Evolutionary conservation across 1,140 invertebrate genomes (phyloP).

Genomic region (Lordiphosa collinella): DNA sequence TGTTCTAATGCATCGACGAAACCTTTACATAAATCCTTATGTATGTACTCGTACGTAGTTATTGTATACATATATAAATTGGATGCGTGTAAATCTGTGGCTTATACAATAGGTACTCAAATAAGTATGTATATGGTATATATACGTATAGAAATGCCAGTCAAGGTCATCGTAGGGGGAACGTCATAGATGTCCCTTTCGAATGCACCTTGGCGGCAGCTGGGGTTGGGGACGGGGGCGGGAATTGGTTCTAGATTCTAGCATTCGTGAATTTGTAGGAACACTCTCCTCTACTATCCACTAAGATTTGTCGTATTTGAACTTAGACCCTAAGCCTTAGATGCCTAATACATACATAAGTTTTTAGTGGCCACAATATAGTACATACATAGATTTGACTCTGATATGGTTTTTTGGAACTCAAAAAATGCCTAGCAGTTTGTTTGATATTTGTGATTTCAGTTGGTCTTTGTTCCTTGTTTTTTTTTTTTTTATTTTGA

Average conservation of each 20-base stretch:
- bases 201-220: background rate
- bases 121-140: background rate
- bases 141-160: conserved; percentile 25
- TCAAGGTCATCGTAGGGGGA: background rate
- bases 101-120: conserved; percentile 7
- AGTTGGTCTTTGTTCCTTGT: too few species aligned
- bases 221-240: background rate
- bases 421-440: background rate
- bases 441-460: background rate
- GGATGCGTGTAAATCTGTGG: background rate
- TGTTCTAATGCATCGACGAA: conserved; percentile 21
- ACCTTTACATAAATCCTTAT: conserved; percentile 16
- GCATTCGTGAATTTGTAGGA: background rate
- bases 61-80: conserved; percentile 24
- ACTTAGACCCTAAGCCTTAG: background rate
- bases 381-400: too few species aligned
- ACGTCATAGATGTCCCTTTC: conserved; percentile 20
- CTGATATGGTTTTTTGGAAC: too few species aligned
- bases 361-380: too few species aligned
- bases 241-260: background rate
- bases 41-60: background rate
- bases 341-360: too few species aligned
- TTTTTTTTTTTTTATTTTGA: background rate
- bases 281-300: conserved; percentile 1
- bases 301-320: background rate